Percentiles rank a stretch among this genome's conserved stretches.
Conservation (phyloP, 2,888 invertebrate genomes). For the Bembecia ichneumoniformis region DNA sequence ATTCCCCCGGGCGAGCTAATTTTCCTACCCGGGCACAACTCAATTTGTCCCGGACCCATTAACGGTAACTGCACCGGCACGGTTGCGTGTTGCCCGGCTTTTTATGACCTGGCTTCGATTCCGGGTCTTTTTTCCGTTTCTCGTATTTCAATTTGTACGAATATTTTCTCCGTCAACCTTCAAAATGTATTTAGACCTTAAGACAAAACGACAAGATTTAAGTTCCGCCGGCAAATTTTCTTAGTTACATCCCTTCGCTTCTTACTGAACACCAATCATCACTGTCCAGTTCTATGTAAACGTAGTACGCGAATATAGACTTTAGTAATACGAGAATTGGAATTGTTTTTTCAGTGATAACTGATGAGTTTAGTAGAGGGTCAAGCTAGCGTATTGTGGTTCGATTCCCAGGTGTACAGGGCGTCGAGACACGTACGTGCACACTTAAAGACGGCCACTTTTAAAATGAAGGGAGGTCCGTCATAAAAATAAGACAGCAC, state of each 20-base stretch:
- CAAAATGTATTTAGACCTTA: neutral
- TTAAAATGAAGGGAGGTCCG: constrained; percentile 66
- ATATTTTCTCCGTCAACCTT: constrained; percentile 29
- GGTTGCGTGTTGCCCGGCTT: constrained; percentile 51
- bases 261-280: constrained; percentile 44
- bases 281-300: constrained; percentile 39
- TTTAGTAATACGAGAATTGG: constrained; percentile 12
- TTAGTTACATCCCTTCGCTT: constrained; percentile 26
- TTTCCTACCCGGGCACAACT: constrained; percentile 58
- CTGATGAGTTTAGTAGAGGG: constrained; percentile 33
- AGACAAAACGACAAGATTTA: too few species aligned
- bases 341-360: constrained; percentile 20
- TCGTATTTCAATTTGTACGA: constrained; percentile 64
- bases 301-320: constrained; percentile 15
- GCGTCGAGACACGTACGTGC: constrained; percentile 59
- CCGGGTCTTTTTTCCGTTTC: constrained; percentile 36
- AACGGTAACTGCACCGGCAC: constrained; percentile 63
- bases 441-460: constrained; percentile 66
- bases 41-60: constrained; percentile 68
- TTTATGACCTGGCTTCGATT: constrained; percentile 49
- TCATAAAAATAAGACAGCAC: constrained; percentile 68
- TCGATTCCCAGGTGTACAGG: constrained; percentile 71
- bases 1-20: constrained; percentile 55
- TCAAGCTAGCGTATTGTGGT: constrained; percentile 62
- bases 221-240: neutral